Evolutionary conservation across 2,888 invertebrate species (phyloP).

Genomic region (Hyppa rectilinea): DNA sequence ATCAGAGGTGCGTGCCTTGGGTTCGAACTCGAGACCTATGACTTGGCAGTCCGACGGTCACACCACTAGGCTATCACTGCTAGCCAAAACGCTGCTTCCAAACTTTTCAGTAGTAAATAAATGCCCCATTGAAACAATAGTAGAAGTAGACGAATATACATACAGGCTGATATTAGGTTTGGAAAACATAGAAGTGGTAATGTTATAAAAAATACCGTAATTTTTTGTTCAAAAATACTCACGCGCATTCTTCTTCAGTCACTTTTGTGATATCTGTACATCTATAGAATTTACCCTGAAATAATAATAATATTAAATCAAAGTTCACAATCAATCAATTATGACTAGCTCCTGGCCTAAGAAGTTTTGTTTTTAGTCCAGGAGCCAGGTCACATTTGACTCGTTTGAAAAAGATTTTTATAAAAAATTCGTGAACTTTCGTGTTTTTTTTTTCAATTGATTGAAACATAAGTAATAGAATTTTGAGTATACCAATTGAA

Average conservation of each 20-base stretch:
- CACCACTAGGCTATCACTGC: no score
- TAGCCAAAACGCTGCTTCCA: no score
- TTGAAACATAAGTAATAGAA: background rate
- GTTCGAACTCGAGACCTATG: no score
- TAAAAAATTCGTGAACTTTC: background rate
- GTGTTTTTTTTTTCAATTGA: background rate
- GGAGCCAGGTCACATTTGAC: background rate
- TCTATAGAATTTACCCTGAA: constrained; percentile 98
- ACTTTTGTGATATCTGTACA: constrained; percentile 98
- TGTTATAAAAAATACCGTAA: background rate
- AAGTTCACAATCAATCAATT: background rate
- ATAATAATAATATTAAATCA: constrained; percentile 62
- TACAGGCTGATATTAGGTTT: background rate
- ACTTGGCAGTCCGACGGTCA: no score
- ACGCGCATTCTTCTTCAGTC: constrained; percentile 96
- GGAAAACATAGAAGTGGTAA: no score
- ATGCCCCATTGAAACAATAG: no score
- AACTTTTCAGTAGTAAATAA: no score
- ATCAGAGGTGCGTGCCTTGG: no score
- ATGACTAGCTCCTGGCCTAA: constrained; percentile 19
- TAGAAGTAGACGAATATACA: no score
- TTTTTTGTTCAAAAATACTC: constrained; percentile 84
- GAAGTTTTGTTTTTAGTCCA: constrained; percentile 2
- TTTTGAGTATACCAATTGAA: constrained; percentile 56
- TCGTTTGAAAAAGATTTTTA: background rate